A percentile compares a stretch with the other conserved stretches of the same genome.
Evolutionary conservation across 92 coral and sea anemone species (phyloP).

Genomic region (Epizoanthus illoricatus): DNA sequence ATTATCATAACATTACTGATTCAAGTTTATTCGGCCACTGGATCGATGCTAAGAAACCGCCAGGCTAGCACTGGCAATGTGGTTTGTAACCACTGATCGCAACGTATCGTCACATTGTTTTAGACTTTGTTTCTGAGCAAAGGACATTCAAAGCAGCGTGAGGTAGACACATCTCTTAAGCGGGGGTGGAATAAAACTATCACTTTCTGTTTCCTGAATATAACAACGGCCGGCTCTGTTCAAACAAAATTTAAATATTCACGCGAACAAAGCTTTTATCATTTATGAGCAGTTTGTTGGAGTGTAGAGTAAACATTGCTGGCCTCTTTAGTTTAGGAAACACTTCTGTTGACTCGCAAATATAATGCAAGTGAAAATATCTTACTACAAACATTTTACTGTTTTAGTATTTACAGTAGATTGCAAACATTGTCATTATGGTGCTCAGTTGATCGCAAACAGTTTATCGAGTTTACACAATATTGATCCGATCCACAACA

Average conservation of each 20-base stretch:
- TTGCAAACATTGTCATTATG: constrained; percentile 71
- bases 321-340: constrained; percentile 12
- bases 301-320: constrained; percentile 32
- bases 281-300: constrained; percentile 37
- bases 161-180: constrained; percentile 24
- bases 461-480: constrained; percentile 67
- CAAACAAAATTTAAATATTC: constrained; percentile 46
- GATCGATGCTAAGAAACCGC: constrained; percentile 45
- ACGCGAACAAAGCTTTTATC: constrained; percentile 49
- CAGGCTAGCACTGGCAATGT: constrained; percentile 33
- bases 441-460: constrained; percentile 62
- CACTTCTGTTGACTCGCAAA: constrained; percentile 8
- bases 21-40: constrained; percentile 44
- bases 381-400: constrained; percentile 27
- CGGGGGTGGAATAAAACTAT: constrained; percentile 44
- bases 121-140: constrained; percentile 34
- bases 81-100: constrained; percentile 16
- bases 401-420: constrained; percentile 56
- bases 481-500: constrained; percentile 73
- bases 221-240: constrained; percentile 47
- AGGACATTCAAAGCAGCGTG: constrained; percentile 40
- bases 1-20: constrained; percentile 46
- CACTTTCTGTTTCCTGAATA: constrained; percentile 45
- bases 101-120: constrained; percentile 31
- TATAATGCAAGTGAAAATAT: not conserved